These are phyloP conservation scores for Microplitis deprimator DNA, from an alignment of 2,888 invertebrate species.

Conservation along the genomic window DNA sequence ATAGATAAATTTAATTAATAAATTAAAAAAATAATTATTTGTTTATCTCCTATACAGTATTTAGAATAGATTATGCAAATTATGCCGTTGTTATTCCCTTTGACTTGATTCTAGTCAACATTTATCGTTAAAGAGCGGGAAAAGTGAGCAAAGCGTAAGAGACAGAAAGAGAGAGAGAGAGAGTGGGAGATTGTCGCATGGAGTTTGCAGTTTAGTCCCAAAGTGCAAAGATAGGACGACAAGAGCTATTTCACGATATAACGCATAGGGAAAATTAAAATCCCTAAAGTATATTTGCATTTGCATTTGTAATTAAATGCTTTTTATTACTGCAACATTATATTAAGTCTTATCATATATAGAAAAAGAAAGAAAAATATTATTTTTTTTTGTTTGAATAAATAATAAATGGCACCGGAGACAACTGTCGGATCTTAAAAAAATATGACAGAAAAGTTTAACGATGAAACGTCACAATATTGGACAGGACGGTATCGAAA, in stretches of 20 bases:
- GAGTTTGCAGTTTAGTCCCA: conserved; percentile 25
- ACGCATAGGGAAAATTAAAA: conserved; percentile 35
- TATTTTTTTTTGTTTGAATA: too few relatives aligned
- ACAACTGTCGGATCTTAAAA: too few relatives aligned
- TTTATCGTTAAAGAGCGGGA: conserved; percentile 34
- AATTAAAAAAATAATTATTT: background rate
- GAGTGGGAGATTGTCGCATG: background rate
- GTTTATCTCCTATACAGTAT: background rate
- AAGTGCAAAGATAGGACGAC: conserved; percentile 50
- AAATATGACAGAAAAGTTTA: too few relatives aligned
- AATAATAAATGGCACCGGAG: too few relatives aligned
- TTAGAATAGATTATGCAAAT: background rate
- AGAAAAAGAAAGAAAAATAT: background rate
- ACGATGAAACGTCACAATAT: conserved; percentile 42
- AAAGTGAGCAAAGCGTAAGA: conserved; percentile 11
- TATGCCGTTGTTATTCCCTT: background rate
- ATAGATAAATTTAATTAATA: background rate
- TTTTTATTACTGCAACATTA: conserved; percentile 29
- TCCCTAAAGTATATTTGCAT: conserved; percentile 66
- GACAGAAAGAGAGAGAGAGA: background rate
- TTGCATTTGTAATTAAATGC: conserved; percentile 67
- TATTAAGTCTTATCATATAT: background rate
- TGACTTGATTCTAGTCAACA: background rate
- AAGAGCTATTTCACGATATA: conserved; percentile 26
- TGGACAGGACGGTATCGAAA: conserved; percentile 24